These are phyloP conservation scores for Nasalis larvatus DNA, from an alignment of 2,113 vertebrate species.

Conservation along the genomic window DNA sequence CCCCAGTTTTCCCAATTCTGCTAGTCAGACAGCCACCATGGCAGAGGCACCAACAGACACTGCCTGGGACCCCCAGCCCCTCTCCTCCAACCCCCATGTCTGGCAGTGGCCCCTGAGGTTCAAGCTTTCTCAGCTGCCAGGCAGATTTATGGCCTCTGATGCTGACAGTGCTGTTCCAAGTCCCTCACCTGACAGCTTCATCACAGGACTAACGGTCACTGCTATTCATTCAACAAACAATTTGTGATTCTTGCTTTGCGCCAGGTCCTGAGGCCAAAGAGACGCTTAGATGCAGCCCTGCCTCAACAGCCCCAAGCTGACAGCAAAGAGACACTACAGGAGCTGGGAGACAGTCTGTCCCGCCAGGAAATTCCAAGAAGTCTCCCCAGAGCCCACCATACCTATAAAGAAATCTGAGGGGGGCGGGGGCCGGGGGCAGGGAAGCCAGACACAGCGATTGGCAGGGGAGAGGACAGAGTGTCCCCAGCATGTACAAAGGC, in stretches of 20 bases:
- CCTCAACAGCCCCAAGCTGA: neutral
- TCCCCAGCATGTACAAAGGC: neutral
- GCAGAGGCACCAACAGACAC: too few species aligned
- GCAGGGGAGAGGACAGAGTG: neutral
- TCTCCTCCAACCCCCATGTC: neutral
- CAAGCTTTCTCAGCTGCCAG: neutral
- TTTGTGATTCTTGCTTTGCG: neutral
- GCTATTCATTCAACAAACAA: neutral
- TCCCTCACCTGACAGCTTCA: neutral
- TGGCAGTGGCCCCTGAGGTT: neutral
- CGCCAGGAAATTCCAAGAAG: neutral
- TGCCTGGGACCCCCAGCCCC: neutral
- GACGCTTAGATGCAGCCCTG: neutral
- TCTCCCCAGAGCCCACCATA: neutral
- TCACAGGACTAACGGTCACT: neutral
- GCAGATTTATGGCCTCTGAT: neutral
- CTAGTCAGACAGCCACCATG: neutral
- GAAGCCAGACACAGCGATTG: neutral
- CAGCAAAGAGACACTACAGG: neutral
- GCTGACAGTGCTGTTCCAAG: rapidly evolving
- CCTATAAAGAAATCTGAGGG: neutral
- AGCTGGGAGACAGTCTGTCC: neutral
- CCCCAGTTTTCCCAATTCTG: neutral
- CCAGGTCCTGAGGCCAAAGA: neutral
- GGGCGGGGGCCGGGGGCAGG: rapidly evolving